Base-by-base conservation (phyloP, 2,888 invertebrate species). In the Brachyptera risi region DNA sequence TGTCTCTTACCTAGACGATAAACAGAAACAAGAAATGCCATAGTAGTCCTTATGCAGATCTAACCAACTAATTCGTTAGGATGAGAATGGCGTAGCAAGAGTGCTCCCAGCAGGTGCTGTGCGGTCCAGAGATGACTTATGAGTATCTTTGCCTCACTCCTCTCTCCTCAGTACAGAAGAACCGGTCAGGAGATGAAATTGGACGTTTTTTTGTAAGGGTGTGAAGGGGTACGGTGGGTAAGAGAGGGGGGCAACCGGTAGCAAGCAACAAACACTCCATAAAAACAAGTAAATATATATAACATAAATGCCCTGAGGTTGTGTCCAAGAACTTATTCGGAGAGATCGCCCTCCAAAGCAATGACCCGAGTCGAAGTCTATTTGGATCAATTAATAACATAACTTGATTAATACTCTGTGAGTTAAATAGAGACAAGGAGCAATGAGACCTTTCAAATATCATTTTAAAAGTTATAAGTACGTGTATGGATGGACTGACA, bases 81-180 rank as follows among this genome's bases (percentile, higher is more conserved):
- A 17, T 23, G 54, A 54, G 54, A 54, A 15, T 15, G 17, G 51
- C 27, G 31, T 21, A 23, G 9, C 37, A 35, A 17, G 54, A n/a
- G 15, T 19, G 54, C 17, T 31, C 37, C 7, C 35, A 35, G 54
- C 51, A 31, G 37, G 37, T 47, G 35, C 54, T 51, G 27, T 23
- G 49, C 24, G 31, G 50, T 51, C 50, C 54, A 47, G 54, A 54
- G 54, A 35, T 51, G 54, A 54, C 17, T 51, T 51, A 51, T 35
- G 51, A 51, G 27, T 15, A 17, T 15, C 51, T 35, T 35, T 35
- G 31, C 17, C 11, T n/a, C 47, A 3, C 23, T 21, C 13, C 23
- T 47, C 47, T 21, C n/a, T 42, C 42, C 19, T n/a, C 19, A 42
- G 42, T 21, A 42, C 3, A 11, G 42, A 13, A 23, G 24, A 24